A percentile compares a stretch with the other conserved stretches of the same genome.
phyloP scores from a whole-genome alignment of 2,888 invertebrate genomes.

The Punctoribates punctum region DNA sequence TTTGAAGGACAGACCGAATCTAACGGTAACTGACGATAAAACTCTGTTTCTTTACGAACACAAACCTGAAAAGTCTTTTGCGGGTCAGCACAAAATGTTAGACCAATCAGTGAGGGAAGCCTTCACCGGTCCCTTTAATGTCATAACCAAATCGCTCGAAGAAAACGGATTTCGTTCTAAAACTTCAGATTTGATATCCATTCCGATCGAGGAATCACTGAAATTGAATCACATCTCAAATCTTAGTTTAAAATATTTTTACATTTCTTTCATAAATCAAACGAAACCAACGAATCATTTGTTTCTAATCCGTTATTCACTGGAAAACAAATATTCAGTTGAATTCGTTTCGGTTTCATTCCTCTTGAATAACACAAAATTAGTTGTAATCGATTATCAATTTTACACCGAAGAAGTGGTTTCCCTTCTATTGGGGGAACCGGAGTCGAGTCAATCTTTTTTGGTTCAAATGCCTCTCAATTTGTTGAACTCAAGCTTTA shows the following conservation, averaged over 20 bases:
- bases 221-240: constrained; percentile 23
- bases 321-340: neutral
- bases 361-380: neutral
- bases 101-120: constrained; percentile 64
- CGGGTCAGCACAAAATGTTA: constrained; percentile 73
- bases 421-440: constrained; percentile 52
- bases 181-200: neutral
- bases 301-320: constrained; percentile 8
- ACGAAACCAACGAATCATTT: constrained; percentile 1
- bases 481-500: constrained; percentile 13
- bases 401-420: constrained; percentile 53
- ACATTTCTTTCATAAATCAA: constrained; percentile 2
- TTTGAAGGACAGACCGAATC: constrained; percentile 67
- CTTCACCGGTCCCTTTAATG: constrained; percentile 58
- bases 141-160: constrained; percentile 40
- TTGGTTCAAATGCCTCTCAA: constrained; percentile 52
- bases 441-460: constrained; percentile 50
- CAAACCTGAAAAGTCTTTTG: constrained; percentile 69
- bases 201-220: constrained; percentile 3
- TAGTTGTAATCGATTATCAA: constrained; percentile 50
- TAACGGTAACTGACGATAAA: constrained; percentile 61
- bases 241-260: constrained; percentile 15
- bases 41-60: constrained; percentile 67
- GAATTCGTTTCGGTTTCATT: neutral
- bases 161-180: constrained; percentile 16